Evolutionary conservation across 2,888 invertebrate genomes (phyloP), one percentile per base, ranked within the genome.

Genomic region (Quadriops clusia): DNA sequence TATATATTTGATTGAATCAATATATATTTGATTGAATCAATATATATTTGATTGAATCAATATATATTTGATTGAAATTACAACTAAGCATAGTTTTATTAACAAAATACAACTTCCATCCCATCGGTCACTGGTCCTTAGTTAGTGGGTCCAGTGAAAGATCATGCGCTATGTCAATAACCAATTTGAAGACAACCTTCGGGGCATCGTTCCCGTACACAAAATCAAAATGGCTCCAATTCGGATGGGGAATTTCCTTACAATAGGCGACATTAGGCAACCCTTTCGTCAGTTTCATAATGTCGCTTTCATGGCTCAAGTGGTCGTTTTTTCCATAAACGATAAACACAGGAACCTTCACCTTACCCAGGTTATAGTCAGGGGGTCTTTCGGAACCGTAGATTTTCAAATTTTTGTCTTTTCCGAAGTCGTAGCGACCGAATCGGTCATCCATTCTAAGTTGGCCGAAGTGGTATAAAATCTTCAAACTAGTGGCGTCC

Each of bases 151-250:
- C n/a, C n/a, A n/a, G n/a, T n/a, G n/a, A n/a, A n/a, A n/a, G n/a
- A n/a, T n/a, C n/a, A n/a, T n/a, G n/a, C n/a, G n/a, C n/a, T n/a
- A 18, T 18, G 18, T 18, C n/a, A 11, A 28, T 24, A 9, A 22
- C 11, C 5, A 6, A 6, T 11, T 22, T 17, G 17, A 14, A 30
- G 10, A 30, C 11, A 5, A 15, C 3, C 5, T 24, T 17, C 11
- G 15, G 14, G 21, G 34, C 34, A 3, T 73, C 62, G 9, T 67
- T 67, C n/a, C 66, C 76, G 69, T 70, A 76, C 29, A 73, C 51
- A 47, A 73, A 77, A 46, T 77, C 77, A 24, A 75, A 42, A 47
- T 77, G 77, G 47, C 67, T 74, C 44, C 74, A 77, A 2, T 51
- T 53, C 1, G 54, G 40, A 44, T 66, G 51, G 0, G 65, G 2